phyloP scores from a whole-genome alignment of 2,113 vertebrate species.

The Gambusia affinis region DNA sequence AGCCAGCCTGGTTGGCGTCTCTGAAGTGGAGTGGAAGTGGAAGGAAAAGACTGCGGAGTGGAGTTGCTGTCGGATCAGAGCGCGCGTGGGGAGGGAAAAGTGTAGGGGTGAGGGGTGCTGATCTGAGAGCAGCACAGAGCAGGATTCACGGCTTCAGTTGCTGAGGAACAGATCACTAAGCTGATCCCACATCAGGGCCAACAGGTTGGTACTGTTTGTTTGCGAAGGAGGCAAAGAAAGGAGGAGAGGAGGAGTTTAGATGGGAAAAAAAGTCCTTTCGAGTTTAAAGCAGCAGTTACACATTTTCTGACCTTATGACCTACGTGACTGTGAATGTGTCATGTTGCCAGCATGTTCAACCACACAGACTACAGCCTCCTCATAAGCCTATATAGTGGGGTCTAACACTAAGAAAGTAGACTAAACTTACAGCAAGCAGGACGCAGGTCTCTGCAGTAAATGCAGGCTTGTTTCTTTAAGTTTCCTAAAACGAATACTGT shows the following conservation, averaged over 20 bases:
- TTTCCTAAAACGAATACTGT: too few relatives aligned
- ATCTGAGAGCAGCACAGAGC: slow-evolving; percentile 38
- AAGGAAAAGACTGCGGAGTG: slow-evolving; percentile 26
- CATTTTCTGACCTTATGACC: slow-evolving; percentile 9
- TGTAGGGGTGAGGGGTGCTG: not conserved
- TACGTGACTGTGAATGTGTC: not conserved
- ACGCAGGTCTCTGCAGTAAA: too few relatives aligned
- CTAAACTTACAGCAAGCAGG: too few relatives aligned
- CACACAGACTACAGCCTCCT: too few relatives aligned
- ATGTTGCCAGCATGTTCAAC: not conserved
- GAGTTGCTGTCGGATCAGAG: slow-evolving; percentile 20
- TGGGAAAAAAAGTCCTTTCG: slow-evolving; percentile 27
- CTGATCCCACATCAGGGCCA: slow-evolving; percentile 62
- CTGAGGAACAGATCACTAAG: not conserved
- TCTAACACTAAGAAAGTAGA: too few relatives aligned
- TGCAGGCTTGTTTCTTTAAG: too few relatives aligned
- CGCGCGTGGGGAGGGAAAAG: not conserved
- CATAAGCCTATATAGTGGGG: too few relatives aligned
- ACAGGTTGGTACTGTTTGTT: slow-evolving; percentile 56
- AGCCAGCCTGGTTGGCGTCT: slow-evolving; percentile 5
- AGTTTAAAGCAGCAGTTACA: slow-evolving; percentile 62
- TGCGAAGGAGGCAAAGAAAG: slow-evolving; percentile 17
- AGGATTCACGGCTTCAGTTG: not conserved
- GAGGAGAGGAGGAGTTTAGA: slow-evolving; percentile 59
- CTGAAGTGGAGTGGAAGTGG: slow-evolving; percentile 60